phyloP scores from a whole-genome alignment of 2,113 vertebrate genomes.

The Hiodon alosoides region DNA sequence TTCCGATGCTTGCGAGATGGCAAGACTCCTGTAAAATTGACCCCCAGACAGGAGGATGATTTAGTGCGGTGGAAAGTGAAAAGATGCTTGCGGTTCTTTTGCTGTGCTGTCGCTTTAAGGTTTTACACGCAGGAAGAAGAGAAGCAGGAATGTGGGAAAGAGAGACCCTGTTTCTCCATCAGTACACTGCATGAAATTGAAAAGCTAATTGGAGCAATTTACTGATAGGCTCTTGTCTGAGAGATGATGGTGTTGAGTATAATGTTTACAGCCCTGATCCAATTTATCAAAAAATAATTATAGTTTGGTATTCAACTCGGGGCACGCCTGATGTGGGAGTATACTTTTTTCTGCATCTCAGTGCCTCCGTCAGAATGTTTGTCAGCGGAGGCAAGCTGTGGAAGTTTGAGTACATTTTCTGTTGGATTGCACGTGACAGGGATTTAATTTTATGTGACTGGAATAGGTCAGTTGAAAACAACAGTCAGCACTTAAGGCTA shows the following conservation, averaged over 20 bases:
- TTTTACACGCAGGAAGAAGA: neutral
- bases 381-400: neutral
- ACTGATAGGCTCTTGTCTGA: neutral
- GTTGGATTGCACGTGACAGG: slow-evolving; percentile 7
- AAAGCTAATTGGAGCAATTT: slow-evolving; percentile 8
- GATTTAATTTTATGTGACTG: slow-evolving; percentile 31
- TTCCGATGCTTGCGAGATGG: slow-evolving; percentile 1
- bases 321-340: too few relatives aligned
- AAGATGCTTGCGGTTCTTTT: neutral
- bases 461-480: slow-evolving; percentile 33
- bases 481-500: slow-evolving; percentile 29
- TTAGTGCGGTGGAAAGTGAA: neutral
- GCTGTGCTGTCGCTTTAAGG: neutral
- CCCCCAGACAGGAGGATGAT: neutral
- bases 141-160: neutral
- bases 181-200: neutral
- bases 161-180: neutral
- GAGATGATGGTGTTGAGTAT: slow-evolving; percentile 14
- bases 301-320: neutral
- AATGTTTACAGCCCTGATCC: slow-evolving; percentile 9
- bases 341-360: neutral
- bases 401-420: neutral
- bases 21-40: neutral
- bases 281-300: slow-evolving; percentile 21
- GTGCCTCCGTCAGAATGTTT: neutral